Base-by-base conservation (phyloP, 2,113 vertebrate species). In the Notechis scutatus region DNA sequence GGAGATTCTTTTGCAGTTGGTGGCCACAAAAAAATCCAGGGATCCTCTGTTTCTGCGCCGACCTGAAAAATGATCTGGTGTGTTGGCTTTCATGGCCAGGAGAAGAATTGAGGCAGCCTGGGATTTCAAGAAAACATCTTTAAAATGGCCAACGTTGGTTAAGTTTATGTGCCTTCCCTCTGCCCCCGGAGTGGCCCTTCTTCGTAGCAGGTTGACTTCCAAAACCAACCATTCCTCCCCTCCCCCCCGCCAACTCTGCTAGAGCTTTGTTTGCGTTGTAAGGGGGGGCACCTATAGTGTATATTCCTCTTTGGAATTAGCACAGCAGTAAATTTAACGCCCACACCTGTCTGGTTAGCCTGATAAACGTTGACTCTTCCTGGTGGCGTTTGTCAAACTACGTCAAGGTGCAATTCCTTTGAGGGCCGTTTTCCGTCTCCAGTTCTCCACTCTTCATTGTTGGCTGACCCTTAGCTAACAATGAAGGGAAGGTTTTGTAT, bases 171-270 rank as follows among this genome's bases (percentile, higher is more conserved):
- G 69, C 34, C 69, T 34, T 21, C 15, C 1, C 34, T 8, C 34
- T 39, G 6, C 34, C 4, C 20, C 52, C 50, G 15, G 54, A 88
- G 9, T 9, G 4, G 5, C 52, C 8, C 9, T 52, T 52, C 29
- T 55, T 50, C 14, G 5, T 6, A 88, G 86, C 86, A 8, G 54
- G 21, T 88, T 15, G 11, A 10, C 8, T 88, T 34, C 55, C 20
- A 21, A 1, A 34, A 55, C 26, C 3, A 34, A 0, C 26, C 47
- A 8, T 8, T 50, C 1, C 1, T 1, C 5, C 6, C 29, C 26
- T 1, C 26, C 26, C 5, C 26, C 26, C 5, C 56, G 5, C 56
- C 20, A 21, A 5, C 26, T 11, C 59, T 26, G 9, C 24, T 12
- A 26, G 15, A 20, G 26, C 39, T n/a, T 23, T 14, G 6, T 39